These are phyloP conservation scores for Brachystomella parvula DNA, from an alignment of 1,140 invertebrate species.

Conservation along the genomic window DNA sequence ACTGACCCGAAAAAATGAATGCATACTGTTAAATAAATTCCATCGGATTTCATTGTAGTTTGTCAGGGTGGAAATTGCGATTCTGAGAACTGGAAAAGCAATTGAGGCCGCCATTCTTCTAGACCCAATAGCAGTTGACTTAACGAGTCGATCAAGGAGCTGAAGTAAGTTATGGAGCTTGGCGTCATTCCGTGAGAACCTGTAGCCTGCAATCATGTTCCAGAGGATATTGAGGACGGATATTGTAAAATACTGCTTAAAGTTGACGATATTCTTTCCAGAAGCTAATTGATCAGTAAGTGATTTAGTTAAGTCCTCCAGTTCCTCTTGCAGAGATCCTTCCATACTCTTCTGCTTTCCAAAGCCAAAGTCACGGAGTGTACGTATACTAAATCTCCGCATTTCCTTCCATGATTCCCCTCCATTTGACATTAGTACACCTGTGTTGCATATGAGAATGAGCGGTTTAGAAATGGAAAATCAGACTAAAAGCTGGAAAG, in stretches of 20 bases:
- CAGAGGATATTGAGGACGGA: conserved; percentile 26
- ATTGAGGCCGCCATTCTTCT: background rate
- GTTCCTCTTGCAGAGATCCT: conserved; percentile 35
- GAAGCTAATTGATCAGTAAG: background rate
- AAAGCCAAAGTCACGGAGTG: conserved; percentile 26
- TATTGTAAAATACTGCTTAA: conserved; percentile 18
- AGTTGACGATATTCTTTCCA: background rate
- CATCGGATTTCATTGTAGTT: conserved; percentile 6
- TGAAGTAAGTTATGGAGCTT: conserved; percentile 20
- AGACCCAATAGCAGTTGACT: conserved; percentile 5
- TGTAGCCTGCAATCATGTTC: conserved; percentile 14
- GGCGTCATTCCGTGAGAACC: conserved; percentile 20
- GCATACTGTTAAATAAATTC: background rate
- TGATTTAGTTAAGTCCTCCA: conserved; percentile 42
- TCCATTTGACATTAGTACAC: conserved; percentile 14
- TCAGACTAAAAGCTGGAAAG: too few species aligned
- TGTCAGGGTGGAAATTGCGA: background rate
- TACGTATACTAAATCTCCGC: conserved; percentile 16
- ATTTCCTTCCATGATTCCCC: conserved; percentile 23
- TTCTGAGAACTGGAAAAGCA: background rate
- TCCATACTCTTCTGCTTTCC: conserved; percentile 28
- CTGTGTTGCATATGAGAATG: background rate
- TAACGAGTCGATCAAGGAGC: conserved; percentile 17
- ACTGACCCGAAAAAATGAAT: conserved; percentile 16
- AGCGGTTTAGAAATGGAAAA: too few species aligned